phyloP scores from a whole-genome alignment of 2,888 invertebrate genomes.

The Troglohyphantes excavatus region DNA sequence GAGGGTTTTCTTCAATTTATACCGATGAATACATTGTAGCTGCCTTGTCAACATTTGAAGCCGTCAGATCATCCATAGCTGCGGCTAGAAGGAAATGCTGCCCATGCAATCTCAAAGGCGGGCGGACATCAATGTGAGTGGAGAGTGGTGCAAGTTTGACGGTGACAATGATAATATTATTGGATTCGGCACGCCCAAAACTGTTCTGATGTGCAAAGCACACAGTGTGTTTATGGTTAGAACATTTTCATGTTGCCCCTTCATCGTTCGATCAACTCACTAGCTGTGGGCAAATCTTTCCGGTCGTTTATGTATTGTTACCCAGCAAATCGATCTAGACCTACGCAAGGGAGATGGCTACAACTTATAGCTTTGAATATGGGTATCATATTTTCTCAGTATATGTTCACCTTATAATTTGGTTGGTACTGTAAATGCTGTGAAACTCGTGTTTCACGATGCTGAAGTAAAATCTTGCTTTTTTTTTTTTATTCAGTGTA shows the following conservation, averaged over 20 bases:
- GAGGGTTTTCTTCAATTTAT: neutral
- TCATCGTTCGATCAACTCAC: neutral
- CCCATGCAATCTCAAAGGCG: neutral
- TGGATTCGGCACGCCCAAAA: neutral
- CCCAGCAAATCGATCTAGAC: neutral
- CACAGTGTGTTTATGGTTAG: neutral
- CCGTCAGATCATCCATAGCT: neutral
- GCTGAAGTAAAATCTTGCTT: neutral
- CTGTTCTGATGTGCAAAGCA: neutral
- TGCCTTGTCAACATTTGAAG: neutral
- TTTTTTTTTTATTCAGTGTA: neutral
- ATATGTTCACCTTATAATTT: neutral
- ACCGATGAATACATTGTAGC: neutral
- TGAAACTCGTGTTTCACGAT: neutral
- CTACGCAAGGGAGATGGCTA: neutral
- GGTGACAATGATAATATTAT: neutral
- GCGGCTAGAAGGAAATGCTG: neutral
- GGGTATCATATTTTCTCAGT: neutral
- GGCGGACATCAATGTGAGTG: neutral
- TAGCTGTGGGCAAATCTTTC: neutral
- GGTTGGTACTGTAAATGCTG: neutral
- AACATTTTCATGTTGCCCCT: neutral
- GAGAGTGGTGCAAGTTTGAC: neutral
- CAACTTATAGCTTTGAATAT: neutral
- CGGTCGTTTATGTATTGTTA: neutral